Base-by-base conservation (phyloP, 2,797 vertebrate species). In the Eospalax fontanierii region DNA sequence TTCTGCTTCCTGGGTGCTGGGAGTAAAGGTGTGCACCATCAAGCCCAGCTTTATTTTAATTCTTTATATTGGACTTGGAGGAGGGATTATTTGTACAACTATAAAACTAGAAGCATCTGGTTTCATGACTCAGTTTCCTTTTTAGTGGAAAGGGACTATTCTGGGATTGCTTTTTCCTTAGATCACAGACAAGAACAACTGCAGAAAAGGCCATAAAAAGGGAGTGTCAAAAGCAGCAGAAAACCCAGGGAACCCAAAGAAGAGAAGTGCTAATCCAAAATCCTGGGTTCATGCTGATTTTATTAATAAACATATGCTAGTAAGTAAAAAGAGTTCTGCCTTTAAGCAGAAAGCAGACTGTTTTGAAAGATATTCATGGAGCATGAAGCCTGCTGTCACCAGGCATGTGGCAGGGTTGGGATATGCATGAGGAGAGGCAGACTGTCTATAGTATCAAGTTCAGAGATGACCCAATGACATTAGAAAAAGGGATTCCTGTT, bases 21-120 rank as follows among this genome's bases (percentile, higher is more conserved):
- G 50, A 54, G 9, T 54, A 54, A 54, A 54, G 50, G 14, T 54
- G 50, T 54, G 50, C 14, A 2, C 50, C 50, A 54, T 12, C 50
- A 54, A 7, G 11, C 46, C 11, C 46, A 46, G 8, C 14, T 54
- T 54, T 54, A 2, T 54, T 54, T 12, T 65, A 11, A 38, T 74
- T 76, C 28, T 71, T 85, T 82, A 43, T 8, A 63, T 82, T 78
- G 57, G 19, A 76, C 92, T 92, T 88, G 43, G 16, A 92, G 19
- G n/a, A 86, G 26, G 19, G 46, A 63, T 78, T 74, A 85, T 90
- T 95, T 92, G n/a, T 80, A 59, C 0, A 80, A 21, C 21, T 21
- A 66, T 59, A 22, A 91, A 87, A 22, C 35, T 90, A 10, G 21
- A 81, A 76, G 43, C 21, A n/a, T 66, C 43, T 65, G 28, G 78